Conservation (phyloP, 2,888 invertebrate species). For the Cryptocephalus moraei region DNA sequence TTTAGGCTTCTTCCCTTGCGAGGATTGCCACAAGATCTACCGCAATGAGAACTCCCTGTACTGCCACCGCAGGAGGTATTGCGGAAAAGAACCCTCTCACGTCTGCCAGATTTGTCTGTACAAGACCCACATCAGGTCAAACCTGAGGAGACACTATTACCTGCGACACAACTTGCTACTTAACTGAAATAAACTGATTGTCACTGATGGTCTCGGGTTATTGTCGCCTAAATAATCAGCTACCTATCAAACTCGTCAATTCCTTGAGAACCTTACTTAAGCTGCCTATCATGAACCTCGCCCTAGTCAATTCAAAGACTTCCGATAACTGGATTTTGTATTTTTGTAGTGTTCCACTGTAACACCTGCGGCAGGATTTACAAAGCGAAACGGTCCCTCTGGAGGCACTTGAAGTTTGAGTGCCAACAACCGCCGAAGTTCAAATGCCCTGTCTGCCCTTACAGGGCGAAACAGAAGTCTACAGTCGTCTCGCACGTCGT, state of each 20-base stretch:
- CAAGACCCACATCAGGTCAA: constrained; percentile 6
- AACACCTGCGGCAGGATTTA: constrained; percentile 6
- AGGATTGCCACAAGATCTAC: constrained; percentile 16
- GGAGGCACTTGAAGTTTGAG: constrained; percentile 19
- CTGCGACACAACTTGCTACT: too few relatives aligned
- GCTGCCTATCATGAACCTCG: too few relatives aligned
- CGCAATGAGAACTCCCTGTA: constrained; percentile 19
- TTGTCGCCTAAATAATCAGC: too few relatives aligned
- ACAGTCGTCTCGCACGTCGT: constrained; percentile 6
- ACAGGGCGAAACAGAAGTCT: constrained; percentile 7
- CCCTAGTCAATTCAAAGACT: too few relatives aligned
- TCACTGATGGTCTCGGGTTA: too few relatives aligned
- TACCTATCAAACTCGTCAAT: too few relatives aligned
- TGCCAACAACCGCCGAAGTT: constrained; percentile 21
- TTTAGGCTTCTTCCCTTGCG: background rate
- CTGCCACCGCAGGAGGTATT: constrained; percentile 21
- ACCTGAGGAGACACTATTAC: background rate
- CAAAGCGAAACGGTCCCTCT: constrained; percentile 9
- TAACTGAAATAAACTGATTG: too few relatives aligned
- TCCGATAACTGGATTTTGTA: too few relatives aligned
- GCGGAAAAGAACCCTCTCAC: constrained; percentile 15
- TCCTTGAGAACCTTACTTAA: too few relatives aligned
- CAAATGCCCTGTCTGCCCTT: constrained; percentile 12
- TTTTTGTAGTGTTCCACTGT: background rate
- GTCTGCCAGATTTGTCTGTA: constrained; percentile 11